Evolutionary conservation across 2,113 vertebrate species (phyloP).

Genomic region (Acanthisitta chloris): DNA sequence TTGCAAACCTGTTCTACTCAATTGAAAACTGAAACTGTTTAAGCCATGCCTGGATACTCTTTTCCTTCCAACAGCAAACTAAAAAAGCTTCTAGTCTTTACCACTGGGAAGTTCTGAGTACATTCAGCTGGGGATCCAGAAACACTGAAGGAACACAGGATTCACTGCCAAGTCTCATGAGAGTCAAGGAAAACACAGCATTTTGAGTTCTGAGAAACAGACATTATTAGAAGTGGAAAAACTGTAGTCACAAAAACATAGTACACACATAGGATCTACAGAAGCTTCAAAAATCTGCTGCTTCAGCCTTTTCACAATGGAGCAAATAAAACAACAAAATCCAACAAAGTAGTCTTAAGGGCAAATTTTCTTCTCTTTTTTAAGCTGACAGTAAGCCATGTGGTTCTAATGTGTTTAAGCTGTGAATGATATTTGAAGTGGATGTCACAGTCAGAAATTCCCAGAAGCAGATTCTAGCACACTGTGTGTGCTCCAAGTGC

Average conservation of each 20-base stretch:
- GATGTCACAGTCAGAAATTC: neutral
- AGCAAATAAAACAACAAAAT: neutral
- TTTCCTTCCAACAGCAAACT: neutral
- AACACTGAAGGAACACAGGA: neutral
- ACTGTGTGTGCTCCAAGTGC: neutral
- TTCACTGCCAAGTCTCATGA: neutral
- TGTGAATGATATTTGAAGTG: slow-evolving; percentile 29
- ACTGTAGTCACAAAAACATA: neutral
- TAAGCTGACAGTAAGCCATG: slow-evolving; percentile 14
- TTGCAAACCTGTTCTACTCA: neutral
- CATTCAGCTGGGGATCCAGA: neutral
- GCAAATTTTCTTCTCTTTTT: neutral
- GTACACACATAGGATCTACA: neutral
- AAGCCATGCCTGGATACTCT: neutral
- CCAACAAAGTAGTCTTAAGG: neutral
- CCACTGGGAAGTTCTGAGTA: neutral
- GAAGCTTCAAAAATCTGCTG: slow-evolving; percentile 21
- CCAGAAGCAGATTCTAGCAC: slow-evolving; percentile 11
- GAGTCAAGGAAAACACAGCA: neutral
- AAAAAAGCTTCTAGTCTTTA: neutral
- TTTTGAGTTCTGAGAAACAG: neutral
- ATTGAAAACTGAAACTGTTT: neutral
- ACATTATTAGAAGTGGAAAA: neutral
- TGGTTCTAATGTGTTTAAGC: slow-evolving; percentile 48
- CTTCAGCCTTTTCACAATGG: slow-evolving; percentile 14